Conservation (phyloP, 2,888 invertebrate species). For the Lasioglossum morio region DNA sequence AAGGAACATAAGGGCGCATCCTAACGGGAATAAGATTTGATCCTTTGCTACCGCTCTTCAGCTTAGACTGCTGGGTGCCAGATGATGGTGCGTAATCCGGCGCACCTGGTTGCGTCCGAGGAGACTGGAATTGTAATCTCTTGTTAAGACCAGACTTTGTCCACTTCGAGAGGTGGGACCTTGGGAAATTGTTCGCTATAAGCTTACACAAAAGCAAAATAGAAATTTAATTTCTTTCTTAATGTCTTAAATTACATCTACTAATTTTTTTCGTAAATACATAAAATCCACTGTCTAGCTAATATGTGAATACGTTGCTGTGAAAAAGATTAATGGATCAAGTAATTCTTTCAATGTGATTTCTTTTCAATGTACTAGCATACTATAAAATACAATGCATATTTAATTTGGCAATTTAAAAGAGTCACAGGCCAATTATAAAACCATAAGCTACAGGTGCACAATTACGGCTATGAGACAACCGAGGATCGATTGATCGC, state of each 20-base stretch:
- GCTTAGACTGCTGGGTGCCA: neutral
- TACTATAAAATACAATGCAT: neutral
- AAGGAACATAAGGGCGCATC: neutral
- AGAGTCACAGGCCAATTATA: neutral
- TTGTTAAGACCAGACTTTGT: neutral
- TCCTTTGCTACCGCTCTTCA: neutral
- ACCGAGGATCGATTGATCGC: neutral
- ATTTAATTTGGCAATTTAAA: neutral
- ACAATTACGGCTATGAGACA: neutral
- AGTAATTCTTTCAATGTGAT: neutral
- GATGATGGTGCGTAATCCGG: neutral
- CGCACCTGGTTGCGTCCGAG: neutral
- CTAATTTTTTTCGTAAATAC: neutral
- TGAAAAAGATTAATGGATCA: neutral
- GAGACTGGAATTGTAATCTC: neutral
- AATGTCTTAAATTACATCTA: too few species aligned
- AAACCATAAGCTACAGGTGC: neutral
- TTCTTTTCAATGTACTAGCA: too few species aligned
- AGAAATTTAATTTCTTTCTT: neutral
- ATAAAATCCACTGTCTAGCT: neutral
- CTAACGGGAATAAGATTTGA: neutral
- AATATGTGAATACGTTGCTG: neutral
- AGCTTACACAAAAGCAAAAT: neutral
- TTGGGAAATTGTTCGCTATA: neutral
- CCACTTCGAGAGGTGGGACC: neutral